phyloP scores from a whole-genome alignment of 2,888 invertebrate species.

The Cyaniris semiargus region DNA sequence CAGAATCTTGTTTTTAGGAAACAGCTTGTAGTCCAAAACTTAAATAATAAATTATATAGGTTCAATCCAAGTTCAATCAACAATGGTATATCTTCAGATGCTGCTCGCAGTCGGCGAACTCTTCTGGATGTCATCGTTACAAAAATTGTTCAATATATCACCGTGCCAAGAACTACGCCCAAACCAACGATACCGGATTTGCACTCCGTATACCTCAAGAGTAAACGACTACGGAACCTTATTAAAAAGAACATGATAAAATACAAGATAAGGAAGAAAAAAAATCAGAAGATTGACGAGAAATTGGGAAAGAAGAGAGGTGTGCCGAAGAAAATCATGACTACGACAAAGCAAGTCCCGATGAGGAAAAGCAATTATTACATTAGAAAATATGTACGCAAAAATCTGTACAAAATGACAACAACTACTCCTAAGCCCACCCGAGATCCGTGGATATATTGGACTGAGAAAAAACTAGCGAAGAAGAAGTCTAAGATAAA shows the following conservation, averaged over 20 bases:
- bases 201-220: conserved; percentile 36
- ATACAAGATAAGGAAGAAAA: conserved; percentile 35
- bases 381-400: conserved; percentile 39
- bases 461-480: conserved; percentile 15
- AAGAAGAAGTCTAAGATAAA: conserved; percentile 36
- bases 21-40: background rate
- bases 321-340: conserved; percentile 35
- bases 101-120: background rate
- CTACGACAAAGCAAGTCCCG: conserved; percentile 36
- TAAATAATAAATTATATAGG: background rate
- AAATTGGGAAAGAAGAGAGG: conserved; percentile 36
- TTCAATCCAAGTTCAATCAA: background rate
- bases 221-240: conserved; percentile 33
- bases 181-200: conserved; percentile 22
- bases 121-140: conserved; percentile 1
- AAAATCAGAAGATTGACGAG: conserved; percentile 34
- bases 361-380: conserved; percentile 43
- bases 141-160: conserved; percentile 14
- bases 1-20: background rate
- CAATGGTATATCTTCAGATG: background rate
- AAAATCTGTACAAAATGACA: conserved; percentile 38
- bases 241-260: conserved; percentile 35
- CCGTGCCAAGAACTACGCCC: conserved; percentile 19
- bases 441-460: conserved; percentile 35
- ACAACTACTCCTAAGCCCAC: conserved; percentile 38